These are phyloP conservation scores for Callipepla californica DNA, from an alignment of 2,113 vertebrate species.

Conservation along the genomic window DNA sequence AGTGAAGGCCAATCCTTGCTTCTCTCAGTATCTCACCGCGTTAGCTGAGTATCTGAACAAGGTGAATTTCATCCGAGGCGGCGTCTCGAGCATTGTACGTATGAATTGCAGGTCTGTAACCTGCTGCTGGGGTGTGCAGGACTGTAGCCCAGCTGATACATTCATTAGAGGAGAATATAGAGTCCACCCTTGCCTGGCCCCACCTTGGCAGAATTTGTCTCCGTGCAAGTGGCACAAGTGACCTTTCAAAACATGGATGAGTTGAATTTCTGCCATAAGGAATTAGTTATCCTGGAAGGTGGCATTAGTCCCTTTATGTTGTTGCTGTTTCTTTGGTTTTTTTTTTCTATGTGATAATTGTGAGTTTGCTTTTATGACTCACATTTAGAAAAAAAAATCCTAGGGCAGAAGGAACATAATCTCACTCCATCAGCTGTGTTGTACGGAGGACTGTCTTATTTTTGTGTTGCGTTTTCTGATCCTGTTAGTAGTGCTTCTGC, in stretches of 20 bases:
- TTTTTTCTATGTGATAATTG: neutral
- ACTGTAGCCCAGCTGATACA: neutral
- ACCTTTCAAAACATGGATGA: neutral
- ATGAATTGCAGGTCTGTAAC: slow-evolving; percentile 17
- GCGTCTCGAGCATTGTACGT: slow-evolving; percentile 78
- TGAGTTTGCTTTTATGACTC: neutral
- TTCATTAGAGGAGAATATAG: neutral
- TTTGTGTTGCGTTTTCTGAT: neutral
- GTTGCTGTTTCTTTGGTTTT: neutral
- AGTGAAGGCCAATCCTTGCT: slow-evolving; percentile 15
- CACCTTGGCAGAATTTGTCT: neutral
- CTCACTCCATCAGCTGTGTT: neutral
- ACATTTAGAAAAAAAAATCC: neutral
- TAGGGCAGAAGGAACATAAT: neutral
- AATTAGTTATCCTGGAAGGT: neutral
- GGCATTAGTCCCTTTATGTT: neutral
- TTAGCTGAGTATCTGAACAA: slow-evolving; percentile 75
- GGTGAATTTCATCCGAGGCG: slow-evolving; percentile 80
- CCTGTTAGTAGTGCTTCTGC: neutral
- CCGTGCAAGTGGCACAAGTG: neutral
- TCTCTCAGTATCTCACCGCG: slow-evolving; percentile 64
- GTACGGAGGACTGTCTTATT: neutral
- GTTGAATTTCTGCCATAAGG: neutral
- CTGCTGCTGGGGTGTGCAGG: neutral
- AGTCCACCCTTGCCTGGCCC: neutral